Evolutionary conservation across 2,113 vertebrate species (phyloP).

Genomic region (Scophthalmus maximus): DNA sequence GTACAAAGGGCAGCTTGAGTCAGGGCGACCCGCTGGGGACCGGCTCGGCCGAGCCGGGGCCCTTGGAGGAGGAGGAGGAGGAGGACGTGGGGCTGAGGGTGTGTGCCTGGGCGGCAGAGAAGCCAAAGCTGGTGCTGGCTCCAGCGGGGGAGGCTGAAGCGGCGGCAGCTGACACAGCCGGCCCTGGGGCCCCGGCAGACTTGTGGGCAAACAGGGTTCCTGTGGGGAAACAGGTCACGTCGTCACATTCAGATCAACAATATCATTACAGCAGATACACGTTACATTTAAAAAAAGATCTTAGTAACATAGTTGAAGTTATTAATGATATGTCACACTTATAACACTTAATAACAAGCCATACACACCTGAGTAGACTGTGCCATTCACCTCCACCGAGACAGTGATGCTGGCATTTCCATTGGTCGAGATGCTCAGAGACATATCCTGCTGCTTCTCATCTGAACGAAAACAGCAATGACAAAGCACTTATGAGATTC

Average conservation of each 20-base stretch:
- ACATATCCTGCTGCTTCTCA: conserved; percentile 84
- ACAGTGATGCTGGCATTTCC: conserved; percentile 84
- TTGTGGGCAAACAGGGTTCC: conserved; percentile 86
- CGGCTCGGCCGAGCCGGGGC: conserved; percentile 79
- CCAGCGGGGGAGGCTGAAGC: conserved; percentile 70
- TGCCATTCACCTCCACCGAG: conserved; percentile 87
- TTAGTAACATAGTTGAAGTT: too few species aligned
- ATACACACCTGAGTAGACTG: conserved; percentile 82
- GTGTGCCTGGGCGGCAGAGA: conserved; percentile 68
- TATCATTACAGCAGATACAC: background rate
- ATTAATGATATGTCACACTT: background rate
- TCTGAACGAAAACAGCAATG: conserved; percentile 58
- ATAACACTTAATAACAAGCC: background rate
- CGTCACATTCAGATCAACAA: background rate
- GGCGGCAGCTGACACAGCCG: conserved; percentile 53
- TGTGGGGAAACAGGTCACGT: conserved; percentile 20
- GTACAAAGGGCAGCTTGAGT: conserved; percentile 36
- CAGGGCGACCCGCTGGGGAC: conserved; percentile 81
- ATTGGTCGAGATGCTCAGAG: conserved; percentile 84
- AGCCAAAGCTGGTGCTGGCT: conserved; percentile 74
- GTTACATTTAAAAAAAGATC: too few species aligned
- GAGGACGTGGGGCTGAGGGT: conserved; percentile 81
- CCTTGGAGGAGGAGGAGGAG: conserved; percentile 81
- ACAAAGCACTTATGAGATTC: background rate
- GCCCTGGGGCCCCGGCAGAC: conserved; percentile 55